phyloP scores from a whole-genome alignment of 2,113 vertebrate species.

The Tychaedon coryphoeus region DNA sequence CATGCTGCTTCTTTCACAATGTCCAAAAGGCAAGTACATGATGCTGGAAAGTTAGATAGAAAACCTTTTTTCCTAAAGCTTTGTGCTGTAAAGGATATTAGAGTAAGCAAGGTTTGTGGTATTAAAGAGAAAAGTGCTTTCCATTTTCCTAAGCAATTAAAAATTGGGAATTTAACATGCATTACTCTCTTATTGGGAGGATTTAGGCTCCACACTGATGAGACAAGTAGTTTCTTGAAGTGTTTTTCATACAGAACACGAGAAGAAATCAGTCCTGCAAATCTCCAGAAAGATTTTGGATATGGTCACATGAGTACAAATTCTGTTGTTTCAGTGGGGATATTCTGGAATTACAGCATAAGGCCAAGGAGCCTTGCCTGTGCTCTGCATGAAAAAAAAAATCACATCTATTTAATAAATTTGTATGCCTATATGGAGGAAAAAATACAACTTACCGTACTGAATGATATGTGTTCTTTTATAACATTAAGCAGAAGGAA shows the following conservation, averaged over 20 bases:
- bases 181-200: not conserved
- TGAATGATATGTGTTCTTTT: conserved; percentile 47
- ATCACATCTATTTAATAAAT: conserved; percentile 25
- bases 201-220: not conserved
- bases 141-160: conserved; percentile 28
- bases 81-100: not conserved
- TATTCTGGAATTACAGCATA: not conserved
- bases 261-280: not conserved
- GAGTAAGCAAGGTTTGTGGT: not conserved
- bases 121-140: conserved; percentile 35
- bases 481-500: conserved; percentile 56
- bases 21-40: not conserved
- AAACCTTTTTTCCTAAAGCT: conserved; percentile 12
- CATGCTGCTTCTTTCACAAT: not conserved
- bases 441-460: conserved; percentile 75
- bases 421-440: not conserved
- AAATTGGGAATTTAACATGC: conserved; percentile 39
- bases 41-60: not conserved
- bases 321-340: not conserved
- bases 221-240: not conserved
- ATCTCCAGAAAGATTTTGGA: not conserved
- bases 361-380: not conserved
- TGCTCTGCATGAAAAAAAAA: conserved; percentile 68
- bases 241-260: conserved; percentile 68
- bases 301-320: not conserved